Evolutionary conservation across 2,797 vertebrate genomes (phyloP).

Genomic region (Fundulus diaphanus): DNA sequence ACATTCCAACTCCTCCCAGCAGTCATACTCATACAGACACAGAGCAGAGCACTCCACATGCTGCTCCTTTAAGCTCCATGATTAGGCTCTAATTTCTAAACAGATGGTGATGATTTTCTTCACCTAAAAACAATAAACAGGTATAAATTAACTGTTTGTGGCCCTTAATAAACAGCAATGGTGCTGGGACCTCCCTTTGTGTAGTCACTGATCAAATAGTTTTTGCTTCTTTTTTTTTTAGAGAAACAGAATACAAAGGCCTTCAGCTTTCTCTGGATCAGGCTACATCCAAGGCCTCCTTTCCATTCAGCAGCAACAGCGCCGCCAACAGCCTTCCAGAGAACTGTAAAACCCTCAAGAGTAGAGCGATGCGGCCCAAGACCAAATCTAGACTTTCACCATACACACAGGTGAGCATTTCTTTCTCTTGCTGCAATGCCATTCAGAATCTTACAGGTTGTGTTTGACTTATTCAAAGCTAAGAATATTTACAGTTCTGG

Average conservation of each 20-base stretch:
- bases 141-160: conserved; percentile 38
- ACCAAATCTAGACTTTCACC: conserved; percentile 93
- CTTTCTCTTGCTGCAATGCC: neutral
- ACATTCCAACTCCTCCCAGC: conserved; percentile 14
- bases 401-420: conserved; percentile 89
- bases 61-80: conserved; percentile 12
- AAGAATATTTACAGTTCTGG: neutral
- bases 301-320: conserved; percentile 82
- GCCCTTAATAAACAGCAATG: conserved; percentile 20
- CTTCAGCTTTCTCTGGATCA: conserved; percentile 97
- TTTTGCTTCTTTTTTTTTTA: conserved; percentile 63
- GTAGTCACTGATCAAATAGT: conserved; percentile 27
- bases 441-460: neutral
- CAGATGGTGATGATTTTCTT: conserved; percentile 64
- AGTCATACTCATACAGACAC: conserved; percentile 14
- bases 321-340: conserved; percentile 84
- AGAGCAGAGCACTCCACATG: conserved; percentile 19
- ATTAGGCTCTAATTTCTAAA: conserved; percentile 61
- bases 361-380: conserved; percentile 85
- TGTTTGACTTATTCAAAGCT: neutral
- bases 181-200: conserved; percentile 6
- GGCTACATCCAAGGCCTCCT: conserved; percentile 88
- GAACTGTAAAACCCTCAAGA: conserved; percentile 86
- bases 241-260: conserved; percentile 97
- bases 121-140: conserved; percentile 38